A percentile compares a stretch with the other conserved stretches of the same genome.
Evolutionary conservation across 2,113 vertebrate genomes (phyloP).

Genomic region (Orthonyx spaldingii): DNA sequence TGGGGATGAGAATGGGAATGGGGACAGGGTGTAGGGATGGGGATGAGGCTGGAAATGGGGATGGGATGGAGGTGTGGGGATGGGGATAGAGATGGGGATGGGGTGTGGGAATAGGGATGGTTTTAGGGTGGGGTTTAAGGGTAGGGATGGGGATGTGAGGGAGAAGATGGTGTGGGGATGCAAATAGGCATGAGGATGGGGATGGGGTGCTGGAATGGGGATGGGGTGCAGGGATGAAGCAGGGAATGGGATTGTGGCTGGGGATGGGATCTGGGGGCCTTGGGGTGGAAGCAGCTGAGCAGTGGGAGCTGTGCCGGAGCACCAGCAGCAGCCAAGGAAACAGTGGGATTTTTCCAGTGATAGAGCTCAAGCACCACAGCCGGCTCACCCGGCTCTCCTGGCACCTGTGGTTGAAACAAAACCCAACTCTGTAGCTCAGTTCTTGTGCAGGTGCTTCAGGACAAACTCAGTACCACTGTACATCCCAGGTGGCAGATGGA

Average conservation of each 20-base stretch:
- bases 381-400: not conserved
- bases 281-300: not conserved
- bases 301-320: rapidly evolving
- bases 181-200: not conserved
- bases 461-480: not conserved
- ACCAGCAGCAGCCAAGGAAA: not conserved
- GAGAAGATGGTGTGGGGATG: not conserved
- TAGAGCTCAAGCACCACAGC: not conserved
- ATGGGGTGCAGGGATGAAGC: not conserved
- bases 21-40: not conserved
- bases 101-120: not conserved
- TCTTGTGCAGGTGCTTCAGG: not conserved
- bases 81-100: not conserved
- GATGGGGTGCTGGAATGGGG: not conserved
- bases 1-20: not conserved
- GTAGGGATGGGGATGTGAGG: not conserved
- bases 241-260: not conserved
- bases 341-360: not conserved
- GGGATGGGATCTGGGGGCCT: not conserved
- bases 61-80: no score
- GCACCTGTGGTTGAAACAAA: not conserved
- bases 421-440: not conserved
- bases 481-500: not conserved
- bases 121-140: no score
- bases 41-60: not conserved